A percentile compares a stretch with the other conserved stretches of the same genome.
Conservation (phyloP, 2,113 vertebrate genomes). For the Seriola dumerili region DNA sequence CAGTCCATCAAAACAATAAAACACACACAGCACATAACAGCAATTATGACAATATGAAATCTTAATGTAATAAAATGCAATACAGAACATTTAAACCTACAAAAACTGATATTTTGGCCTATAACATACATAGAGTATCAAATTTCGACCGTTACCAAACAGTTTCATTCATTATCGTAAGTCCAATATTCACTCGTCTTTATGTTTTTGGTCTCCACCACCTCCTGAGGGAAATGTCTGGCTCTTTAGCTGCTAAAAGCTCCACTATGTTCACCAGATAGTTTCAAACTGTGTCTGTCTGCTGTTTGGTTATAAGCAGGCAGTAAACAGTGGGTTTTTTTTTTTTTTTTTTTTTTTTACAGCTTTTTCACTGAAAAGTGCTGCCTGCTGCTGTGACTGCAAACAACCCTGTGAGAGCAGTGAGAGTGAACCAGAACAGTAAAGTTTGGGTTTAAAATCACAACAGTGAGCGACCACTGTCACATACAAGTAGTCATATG, state of each 20-base stretch:
- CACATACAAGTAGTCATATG: background rate
- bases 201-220: background rate
- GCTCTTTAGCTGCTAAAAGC: no score
- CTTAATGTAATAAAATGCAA: background rate
- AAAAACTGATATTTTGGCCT: background rate
- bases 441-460: background rate
- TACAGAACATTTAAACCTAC: no score
- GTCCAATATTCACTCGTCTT: background rate
- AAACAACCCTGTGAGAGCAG: background rate
- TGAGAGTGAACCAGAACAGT: background rate
- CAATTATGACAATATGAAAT: background rate
- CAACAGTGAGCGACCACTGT: background rate
- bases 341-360: no score
- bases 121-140: no score
- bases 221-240: background rate
- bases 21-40: background rate
- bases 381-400: background rate
- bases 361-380: background rate
- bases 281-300: background rate
- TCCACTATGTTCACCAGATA: background rate
- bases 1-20: background rate
- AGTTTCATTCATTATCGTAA: background rate
- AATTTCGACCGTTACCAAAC: no score
- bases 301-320: background rate
- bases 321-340: background rate